Percentiles rank a stretch among this genome's conserved stretches.
Evolutionary conservation across 2,888 invertebrate species (phyloP).

Genomic region (Dioctria rufipes): DNA sequence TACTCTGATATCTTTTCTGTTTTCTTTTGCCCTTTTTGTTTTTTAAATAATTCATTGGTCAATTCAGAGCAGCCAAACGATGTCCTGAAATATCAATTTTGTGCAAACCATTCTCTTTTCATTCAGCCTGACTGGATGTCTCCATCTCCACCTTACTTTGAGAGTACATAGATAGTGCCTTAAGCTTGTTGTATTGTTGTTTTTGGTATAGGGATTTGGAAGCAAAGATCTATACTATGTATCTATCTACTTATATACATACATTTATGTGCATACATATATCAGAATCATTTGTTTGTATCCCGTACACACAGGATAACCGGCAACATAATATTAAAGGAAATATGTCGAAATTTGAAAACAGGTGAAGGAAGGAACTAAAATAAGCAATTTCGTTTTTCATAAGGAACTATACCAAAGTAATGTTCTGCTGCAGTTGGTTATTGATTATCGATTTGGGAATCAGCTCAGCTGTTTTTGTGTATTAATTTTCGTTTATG

Average conservation of each 20-base stretch:
- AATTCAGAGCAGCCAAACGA: constrained; percentile 42
- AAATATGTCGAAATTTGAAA: neutral
- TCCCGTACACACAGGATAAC: too few species aligned
- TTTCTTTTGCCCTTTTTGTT: too few species aligned
- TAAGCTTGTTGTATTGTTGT: neutral
- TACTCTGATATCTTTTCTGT: too few species aligned
- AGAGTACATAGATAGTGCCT: neutral
- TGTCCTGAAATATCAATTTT: constrained; percentile 53
- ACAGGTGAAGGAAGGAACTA: constrained; percentile 5
- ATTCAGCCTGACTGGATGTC: neutral
- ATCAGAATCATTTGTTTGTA: too few species aligned
- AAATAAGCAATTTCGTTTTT: neutral
- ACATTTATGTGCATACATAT: too few species aligned
- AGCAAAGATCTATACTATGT: too few species aligned
- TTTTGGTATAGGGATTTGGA: neutral
- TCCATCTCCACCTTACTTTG: neutral
- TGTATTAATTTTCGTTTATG: constrained; percentile 63
- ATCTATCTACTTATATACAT: too few species aligned
- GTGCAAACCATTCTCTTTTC: neutral
- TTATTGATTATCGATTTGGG: constrained; percentile 72
- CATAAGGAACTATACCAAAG: constrained; percentile 37
- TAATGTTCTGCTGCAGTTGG: constrained; percentile 6
- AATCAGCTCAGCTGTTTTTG: constrained; percentile 60
- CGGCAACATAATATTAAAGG: neutral
- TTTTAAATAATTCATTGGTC: constrained; percentile 54